phyloP scores from a whole-genome alignment of 2,888 invertebrate species.

The Seira ritae region DNA sequence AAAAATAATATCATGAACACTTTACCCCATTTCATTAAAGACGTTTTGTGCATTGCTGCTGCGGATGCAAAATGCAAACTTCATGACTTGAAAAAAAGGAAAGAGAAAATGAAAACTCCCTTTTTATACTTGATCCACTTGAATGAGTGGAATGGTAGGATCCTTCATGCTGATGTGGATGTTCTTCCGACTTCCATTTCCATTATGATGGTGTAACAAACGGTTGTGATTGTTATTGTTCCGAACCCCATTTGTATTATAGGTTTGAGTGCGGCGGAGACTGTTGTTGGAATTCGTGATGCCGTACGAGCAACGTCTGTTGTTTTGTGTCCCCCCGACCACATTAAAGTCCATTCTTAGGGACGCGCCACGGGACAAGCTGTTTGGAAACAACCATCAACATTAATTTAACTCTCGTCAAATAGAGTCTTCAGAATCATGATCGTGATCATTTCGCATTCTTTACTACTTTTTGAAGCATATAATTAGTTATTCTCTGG shows the following conservation, averaged over 20 bases:
- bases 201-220: slow-evolving; percentile 23
- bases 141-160: slow-evolving; percentile 65
- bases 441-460: too few species aligned
- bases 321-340: slow-evolving; percentile 25
- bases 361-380: slow-evolving; percentile 66
- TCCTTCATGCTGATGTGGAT: slow-evolving; percentile 69
- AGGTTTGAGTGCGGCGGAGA: slow-evolving; percentile 49
- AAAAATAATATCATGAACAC: too few species aligned
- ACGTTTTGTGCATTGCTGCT: too few species aligned
- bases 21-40: too few species aligned
- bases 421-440: too few species aligned
- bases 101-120: too few species aligned
- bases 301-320: slow-evolving; percentile 41
- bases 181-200: slow-evolving; percentile 54
- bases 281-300: slow-evolving; percentile 33
- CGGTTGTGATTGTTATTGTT: slow-evolving; percentile 50
- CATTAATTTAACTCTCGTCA: too few species aligned
- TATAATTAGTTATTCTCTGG: too few species aligned
- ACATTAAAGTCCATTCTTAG: slow-evolving; percentile 59
- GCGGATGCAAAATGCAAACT: too few species aligned
- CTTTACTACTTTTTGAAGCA: too few species aligned
- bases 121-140: slow-evolving; percentile 67
- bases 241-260: slow-evolving; percentile 44
- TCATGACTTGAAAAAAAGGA: too few species aligned
- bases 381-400: too few species aligned